Base-by-base conservation (phyloP, 2,888 invertebrate genomes). In the Aproaerema taeniolella region DNA sequence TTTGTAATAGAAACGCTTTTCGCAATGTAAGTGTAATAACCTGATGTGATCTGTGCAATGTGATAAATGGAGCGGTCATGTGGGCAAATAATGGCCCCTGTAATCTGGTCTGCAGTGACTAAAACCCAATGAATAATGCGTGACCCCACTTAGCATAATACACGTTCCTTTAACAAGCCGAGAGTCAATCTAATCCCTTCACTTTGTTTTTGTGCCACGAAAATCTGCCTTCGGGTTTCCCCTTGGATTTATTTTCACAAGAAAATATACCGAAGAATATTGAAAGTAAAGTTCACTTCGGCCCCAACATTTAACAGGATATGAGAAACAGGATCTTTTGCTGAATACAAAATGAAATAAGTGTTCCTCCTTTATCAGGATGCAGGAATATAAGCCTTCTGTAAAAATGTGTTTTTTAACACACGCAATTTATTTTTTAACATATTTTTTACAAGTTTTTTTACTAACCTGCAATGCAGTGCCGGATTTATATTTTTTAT, bases 71-170 rank as follows among this genome's bases (percentile, higher is more conserved):
- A n/a, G n/a, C n/a, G n/a, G n/a, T n/a, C n/a, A n/a, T n/a, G n/a
- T n/a, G n/a, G n/a, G n/a, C n/a, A n/a, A n/a, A n/a, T n/a, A n/a
- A n/a, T n/a, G n/a, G n/a, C n/a, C n/a, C n/a, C n/a, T n/a, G n/a
- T n/a, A n/a, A n/a, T n/a, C n/a, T n/a, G n/a, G n/a, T n/a, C n/a
- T n/a, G n/a, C n/a, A n/a, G n/a, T n/a, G n/a, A n/a, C n/a, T n/a
- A n/a, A n/a, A n/a, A n/a, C n/a, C 28, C 38, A 16, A 45, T 50
- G 45, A 48, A 47, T 47, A 46, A 48, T 46, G 35, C 31, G 45
- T 42, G 47, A 46, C 50, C 46, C 33, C 39, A 45, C 46, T 50
- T 43, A 45, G 36, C 45, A 46, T 48, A 48, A 33, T 30, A 45
- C 39, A 49, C 31, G 38, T 16, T 39, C 42, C 41, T 36, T 24